Conservation (phyloP, 2,797 vertebrate species). For the Sebastiscus tertius region DNA sequence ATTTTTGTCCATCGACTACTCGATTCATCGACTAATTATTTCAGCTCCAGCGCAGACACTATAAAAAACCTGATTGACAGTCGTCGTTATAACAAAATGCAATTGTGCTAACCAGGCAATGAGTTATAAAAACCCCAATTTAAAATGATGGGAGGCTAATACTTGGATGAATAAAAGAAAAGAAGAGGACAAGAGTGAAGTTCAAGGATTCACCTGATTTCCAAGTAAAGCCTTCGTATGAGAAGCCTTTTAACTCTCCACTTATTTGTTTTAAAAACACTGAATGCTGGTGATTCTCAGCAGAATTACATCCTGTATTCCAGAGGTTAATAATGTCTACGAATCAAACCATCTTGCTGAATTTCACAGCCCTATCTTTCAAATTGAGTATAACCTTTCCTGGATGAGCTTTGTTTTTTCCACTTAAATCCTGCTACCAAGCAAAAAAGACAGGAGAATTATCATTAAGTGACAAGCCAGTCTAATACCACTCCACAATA, state of each 20-base stretch:
- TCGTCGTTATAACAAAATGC: not conserved
- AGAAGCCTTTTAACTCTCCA: conserved; percentile 11
- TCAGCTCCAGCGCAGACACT: not conserved
- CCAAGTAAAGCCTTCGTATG: not conserved
- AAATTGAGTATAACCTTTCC: not conserved
- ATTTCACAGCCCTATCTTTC: conserved; percentile 13
- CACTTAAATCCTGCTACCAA: conserved; percentile 11
- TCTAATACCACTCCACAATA: not conserved
- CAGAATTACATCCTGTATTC: not conserved
- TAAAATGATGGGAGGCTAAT: conserved; percentile 13
- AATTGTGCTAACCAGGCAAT: not conserved
- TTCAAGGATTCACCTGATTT: conserved; percentile 45
- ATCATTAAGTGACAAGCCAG: not conserved
- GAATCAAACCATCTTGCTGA: conserved; percentile 14
- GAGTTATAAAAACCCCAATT: not conserved
- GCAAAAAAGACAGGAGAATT: not conserved
- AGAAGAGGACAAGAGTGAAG: conserved; percentile 26
- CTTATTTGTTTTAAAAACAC: conserved; percentile 6
- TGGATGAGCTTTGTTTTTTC: conserved; percentile 10
- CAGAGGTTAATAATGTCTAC: conserved; percentile 10
- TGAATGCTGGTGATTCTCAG: conserved; percentile 10
- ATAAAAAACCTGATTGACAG: not conserved
- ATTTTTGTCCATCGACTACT: not conserved
- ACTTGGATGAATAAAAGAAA: conserved; percentile 8
- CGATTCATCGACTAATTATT: not conserved